Evolutionary conservation across 1,140 invertebrate genomes (phyloP).

Genomic region (Leptoteleia sp.): DNA sequence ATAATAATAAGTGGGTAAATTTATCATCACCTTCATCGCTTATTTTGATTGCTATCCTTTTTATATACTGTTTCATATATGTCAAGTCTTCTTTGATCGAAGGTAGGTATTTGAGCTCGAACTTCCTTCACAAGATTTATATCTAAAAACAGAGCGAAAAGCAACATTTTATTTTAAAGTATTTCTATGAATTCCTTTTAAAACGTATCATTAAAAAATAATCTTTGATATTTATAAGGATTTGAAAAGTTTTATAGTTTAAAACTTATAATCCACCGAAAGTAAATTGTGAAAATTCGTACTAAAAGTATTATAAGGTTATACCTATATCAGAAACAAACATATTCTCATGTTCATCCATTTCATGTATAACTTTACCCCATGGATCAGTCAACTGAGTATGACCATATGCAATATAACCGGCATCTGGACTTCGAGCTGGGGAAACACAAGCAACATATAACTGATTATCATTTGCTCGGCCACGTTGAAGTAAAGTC

Average conservation of each 20-base stretch:
- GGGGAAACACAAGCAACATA: constrained; percentile 89
- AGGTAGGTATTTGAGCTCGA: constrained; percentile 90
- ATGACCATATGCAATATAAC: constrained; percentile 95
- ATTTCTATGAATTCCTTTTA: no score
- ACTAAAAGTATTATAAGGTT: background rate
- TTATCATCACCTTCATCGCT: background rate
- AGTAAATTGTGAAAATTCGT: no score
- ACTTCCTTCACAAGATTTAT: constrained; percentile 87
- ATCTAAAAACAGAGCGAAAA: no score
- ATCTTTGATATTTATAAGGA: no score
- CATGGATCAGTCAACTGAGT: constrained; percentile 93
- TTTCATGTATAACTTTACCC: constrained; percentile 88
- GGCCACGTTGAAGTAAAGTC: constrained; percentile 89
- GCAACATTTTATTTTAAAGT: no score
- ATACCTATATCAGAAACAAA: constrained; percentile 88
- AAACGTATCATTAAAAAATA: no score
- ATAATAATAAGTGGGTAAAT: no score
- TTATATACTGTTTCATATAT: constrained; percentile 86
- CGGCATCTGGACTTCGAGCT: constrained; percentile 86
- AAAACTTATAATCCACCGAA: no score
- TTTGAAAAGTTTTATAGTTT: no score
- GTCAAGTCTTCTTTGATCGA: constrained; percentile 88
- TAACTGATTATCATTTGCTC: constrained; percentile 94
- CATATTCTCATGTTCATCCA: constrained; percentile 87
- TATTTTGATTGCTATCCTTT: constrained; percentile 32